Evolutionary conservation across 2,888 invertebrate species (phyloP).

Genomic region (Xanthorhoe spadicearia): DNA sequence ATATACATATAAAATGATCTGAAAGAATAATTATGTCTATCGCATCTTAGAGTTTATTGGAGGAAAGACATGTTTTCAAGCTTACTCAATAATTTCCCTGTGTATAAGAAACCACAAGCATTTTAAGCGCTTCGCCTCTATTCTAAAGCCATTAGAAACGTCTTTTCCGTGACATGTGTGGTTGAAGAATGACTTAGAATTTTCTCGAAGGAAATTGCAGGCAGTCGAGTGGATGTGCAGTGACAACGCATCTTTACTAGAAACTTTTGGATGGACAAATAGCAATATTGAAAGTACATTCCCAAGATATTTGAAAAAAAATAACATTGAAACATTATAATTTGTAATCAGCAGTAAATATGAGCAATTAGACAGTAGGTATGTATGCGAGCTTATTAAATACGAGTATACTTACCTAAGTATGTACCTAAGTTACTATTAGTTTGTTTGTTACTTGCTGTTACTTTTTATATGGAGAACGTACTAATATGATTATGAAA

Average conservation of each 20-base stretch:
- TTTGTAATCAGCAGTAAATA: too few species aligned
- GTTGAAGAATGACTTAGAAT: slow-evolving; percentile 69
- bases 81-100: slow-evolving; percentile 41
- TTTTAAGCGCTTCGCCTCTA: slow-evolving; percentile 61
- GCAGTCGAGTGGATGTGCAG: slow-evolving; percentile 70
- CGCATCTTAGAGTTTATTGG: too few species aligned
- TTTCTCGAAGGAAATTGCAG: slow-evolving; percentile 76
- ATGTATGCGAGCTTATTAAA: too few species aligned
- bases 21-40: too few species aligned
- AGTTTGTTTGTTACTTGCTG: too few species aligned
- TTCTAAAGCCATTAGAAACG: slow-evolving; percentile 61
- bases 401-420: too few species aligned
- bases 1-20: too few species aligned
- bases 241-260: slow-evolving; percentile 72
- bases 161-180: slow-evolving; percentile 77
- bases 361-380: too few species aligned
- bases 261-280: slow-evolving; percentile 27
- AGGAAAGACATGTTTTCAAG: neutral
- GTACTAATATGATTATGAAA: too few species aligned
- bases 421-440: too few species aligned
- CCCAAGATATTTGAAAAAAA: neutral
- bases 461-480: too few species aligned
- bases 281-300: neutral
- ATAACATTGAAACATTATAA: neutral
- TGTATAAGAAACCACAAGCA: slow-evolving; percentile 57